Evolutionary conservation across 2,113 vertebrate genomes (phyloP), one percentile per base, ranked within the genome.

Genomic region (Epinephelus moara): DNA sequence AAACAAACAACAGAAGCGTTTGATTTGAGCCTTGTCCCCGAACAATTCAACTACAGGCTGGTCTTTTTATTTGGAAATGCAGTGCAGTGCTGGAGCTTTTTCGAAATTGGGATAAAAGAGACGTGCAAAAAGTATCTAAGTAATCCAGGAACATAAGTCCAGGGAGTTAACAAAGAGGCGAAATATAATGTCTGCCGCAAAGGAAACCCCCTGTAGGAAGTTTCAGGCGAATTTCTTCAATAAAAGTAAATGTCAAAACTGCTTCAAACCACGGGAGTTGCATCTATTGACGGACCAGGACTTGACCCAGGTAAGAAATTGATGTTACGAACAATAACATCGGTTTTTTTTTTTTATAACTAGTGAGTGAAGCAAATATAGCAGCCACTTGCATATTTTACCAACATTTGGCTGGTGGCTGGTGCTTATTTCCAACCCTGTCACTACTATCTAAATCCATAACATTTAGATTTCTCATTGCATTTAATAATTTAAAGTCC

Each of bases 221-320:
- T 96, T 96, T 76, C 96, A 96, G 82, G 95, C 96, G 27, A 96
- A 96, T 89, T 96, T 96, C 88, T 96, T 96, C 85, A 96, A 96
- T 81, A 96, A 96, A 88, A 96, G 96, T 75, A 96, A 96, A 94
- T 96, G 96, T 94, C 96, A 96, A 87, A 96, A 96, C 90, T 96
- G 96, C 91, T 96, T 96, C 88, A 96, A 96, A 80, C 96, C 96
- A 0, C 85, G 96, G 50, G 96, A 96, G 87, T 81, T 96, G 81
- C 96, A 96, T 90, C 94, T 96, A 0, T 66, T 96, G 86, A 96
- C 95, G n/a, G 96, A 96, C 76, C 95, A 96, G 88, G 96, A 96
- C 87, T 66, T 96, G 60, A 96, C 94, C 77, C 96, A 96, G 95
- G 96, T 96, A 92, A 82, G 71, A 45, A 30, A 6, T 13, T 27